These are phyloP conservation scores for Luffia ferchaultella DNA, from an alignment of 2,888 invertebrate genomes.

Conservation along the genomic window DNA sequence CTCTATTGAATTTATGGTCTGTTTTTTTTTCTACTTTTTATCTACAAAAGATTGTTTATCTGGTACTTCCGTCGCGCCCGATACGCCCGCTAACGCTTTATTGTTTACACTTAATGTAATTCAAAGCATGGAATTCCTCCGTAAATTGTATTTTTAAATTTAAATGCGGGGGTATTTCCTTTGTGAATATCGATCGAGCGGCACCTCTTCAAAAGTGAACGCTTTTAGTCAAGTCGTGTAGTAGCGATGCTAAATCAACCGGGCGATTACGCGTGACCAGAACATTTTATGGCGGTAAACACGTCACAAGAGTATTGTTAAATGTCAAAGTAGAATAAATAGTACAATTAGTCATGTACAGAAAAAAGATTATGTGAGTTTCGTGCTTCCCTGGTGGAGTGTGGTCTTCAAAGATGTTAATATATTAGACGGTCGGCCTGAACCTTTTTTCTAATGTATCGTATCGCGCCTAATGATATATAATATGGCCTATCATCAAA, in stretches of 20 bases:
- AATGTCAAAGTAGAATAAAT: too few relatives aligned
- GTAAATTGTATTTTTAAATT: conserved; percentile 62
- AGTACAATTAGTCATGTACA: too few relatives aligned
- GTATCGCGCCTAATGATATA: too few relatives aligned
- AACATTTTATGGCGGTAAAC: not conserved
- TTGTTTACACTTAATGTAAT: conserved; percentile 66
- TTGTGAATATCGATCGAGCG: conserved; percentile 48
- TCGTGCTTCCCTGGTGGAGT: too few relatives aligned
- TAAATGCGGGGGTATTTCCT: conserved; percentile 33
- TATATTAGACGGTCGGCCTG: too few relatives aligned
- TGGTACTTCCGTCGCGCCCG: conserved; percentile 58
- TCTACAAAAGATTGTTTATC: conserved; percentile 66
- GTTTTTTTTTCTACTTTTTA: conserved; percentile 49
- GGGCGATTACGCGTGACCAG: not conserved
- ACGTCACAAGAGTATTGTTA: too few relatives aligned
- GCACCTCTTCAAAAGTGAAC: conserved; percentile 43
- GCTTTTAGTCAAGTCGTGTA: conserved; percentile 32
- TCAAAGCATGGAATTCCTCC: conserved; percentile 62
- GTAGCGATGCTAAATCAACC: conserved; percentile 38
- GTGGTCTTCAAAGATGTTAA: too few relatives aligned
- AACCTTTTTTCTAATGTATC: too few relatives aligned
- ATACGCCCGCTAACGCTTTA: conserved; percentile 60
- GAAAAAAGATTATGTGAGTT: too few relatives aligned
- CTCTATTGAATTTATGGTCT: conserved; percentile 51
- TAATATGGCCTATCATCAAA: too few relatives aligned